Evolutionary conservation across 2,888 invertebrate species (phyloP).

Genomic region (Muscina levida): DNA sequence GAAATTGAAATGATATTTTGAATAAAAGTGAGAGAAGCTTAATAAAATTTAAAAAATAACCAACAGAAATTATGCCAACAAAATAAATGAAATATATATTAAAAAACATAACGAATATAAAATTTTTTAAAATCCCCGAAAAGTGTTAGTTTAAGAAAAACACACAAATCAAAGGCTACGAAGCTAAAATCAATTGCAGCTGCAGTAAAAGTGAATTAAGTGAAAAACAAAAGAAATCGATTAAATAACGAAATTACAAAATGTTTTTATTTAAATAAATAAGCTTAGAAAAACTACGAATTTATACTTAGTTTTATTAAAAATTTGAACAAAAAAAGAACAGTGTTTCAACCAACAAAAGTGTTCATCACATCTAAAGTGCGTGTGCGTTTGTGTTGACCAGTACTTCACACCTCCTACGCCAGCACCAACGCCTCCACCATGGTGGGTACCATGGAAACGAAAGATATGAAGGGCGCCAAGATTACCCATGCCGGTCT

Average conservation of each 20-base stretch:
- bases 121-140: background rate
- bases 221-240: no score
- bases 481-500: conserved; percentile 83
- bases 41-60: conserved; percentile 21
- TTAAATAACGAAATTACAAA: no score
- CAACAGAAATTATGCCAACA: background rate
- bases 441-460: conserved; percentile 75
- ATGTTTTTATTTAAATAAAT: no score
- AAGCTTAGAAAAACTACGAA: no score
- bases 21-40: background rate
- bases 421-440: conserved; percentile 27
- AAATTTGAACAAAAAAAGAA: background rate
- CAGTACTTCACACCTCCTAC: no score
- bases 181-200: conserved; percentile 3
- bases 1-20: conserved; percentile 48
- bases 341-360: background rate
- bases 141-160: conserved; percentile 22
- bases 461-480: conserved; percentile 81
- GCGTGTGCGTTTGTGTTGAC: background rate
- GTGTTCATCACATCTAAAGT: background rate
- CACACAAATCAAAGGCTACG: conserved; percentile 13
- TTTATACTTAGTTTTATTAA: background rate
- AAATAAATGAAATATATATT: no score
- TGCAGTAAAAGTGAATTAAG: no score
- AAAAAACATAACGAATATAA: background rate